Evolutionary conservation across 2,113 vertebrate genomes (phyloP).

Genomic region (Macquaria australasica): DNA sequence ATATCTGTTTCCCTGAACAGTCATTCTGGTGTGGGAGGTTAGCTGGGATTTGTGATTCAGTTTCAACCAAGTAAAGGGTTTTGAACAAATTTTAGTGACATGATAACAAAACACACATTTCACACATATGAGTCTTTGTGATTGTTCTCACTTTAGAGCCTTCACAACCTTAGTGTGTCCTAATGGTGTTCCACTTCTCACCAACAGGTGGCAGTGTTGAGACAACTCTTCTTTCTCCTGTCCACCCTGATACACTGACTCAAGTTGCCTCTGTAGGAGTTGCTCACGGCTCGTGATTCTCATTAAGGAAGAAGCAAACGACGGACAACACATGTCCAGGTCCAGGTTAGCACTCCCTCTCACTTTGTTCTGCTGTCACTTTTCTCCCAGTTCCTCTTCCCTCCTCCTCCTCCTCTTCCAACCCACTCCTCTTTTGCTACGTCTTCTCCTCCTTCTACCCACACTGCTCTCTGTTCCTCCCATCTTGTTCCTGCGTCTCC

Average conservation of each 20-base stretch:
- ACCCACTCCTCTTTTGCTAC: not conserved
- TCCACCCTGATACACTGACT: not conserved
- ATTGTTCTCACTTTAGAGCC: not conserved
- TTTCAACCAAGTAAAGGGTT: too few relatives aligned
- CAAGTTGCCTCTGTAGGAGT: not conserved
- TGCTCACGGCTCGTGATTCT: conserved; percentile 14
- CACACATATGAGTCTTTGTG: not conserved
- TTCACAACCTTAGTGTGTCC: not conserved
- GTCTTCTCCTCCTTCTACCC: not conserved
- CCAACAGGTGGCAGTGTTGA: conserved; percentile 73
- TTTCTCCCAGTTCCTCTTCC: not conserved
- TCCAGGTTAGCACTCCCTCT: not conserved
- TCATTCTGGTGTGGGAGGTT: too few relatives aligned
- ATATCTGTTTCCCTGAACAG: not conserved
- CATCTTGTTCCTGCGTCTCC: not conserved
- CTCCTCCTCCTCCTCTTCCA: not conserved
- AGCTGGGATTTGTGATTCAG: too few relatives aligned
- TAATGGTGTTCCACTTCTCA: not conserved
- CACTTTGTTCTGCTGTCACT: not conserved
- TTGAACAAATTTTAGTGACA: not conserved
- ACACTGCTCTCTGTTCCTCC: not conserved
- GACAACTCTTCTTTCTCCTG: not conserved
- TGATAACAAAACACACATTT: not conserved
- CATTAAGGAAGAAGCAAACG: conserved; percentile 27
- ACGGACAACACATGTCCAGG: conserved; percentile 6